Evolutionary conservation across 2,113 vertebrate species (phyloP).

Genomic region (Ptyas mucosa): DNA sequence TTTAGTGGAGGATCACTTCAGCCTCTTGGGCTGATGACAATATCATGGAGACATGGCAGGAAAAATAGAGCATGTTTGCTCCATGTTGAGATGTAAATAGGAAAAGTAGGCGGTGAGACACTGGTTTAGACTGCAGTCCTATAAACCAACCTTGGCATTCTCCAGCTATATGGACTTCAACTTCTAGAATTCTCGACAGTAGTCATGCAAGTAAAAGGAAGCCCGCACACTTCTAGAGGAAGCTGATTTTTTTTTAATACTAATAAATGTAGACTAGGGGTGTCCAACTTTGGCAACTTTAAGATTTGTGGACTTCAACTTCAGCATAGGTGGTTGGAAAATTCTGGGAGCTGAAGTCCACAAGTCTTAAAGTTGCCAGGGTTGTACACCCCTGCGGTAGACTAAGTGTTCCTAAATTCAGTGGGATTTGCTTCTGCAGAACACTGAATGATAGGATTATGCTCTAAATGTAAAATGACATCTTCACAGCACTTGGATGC

Average conservation of each 20-base stretch:
- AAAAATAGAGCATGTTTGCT: neutral
- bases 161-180: neutral
- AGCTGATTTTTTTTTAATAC: neutral
- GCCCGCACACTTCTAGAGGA: neutral
- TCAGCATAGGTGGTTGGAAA: neutral
- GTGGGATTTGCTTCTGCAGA: neutral
- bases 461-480: neutral
- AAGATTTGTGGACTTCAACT: neutral
- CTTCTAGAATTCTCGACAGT: neutral
- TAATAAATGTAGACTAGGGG: neutral
- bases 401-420: neutral
- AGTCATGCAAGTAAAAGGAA: neutral
- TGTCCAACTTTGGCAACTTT: neutral
- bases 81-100: neutral
- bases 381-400: neutral
- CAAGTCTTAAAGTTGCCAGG: neutral
- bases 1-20: neutral
- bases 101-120: neutral
- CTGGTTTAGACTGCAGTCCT: neutral
- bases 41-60: neutral
- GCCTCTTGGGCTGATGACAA: neutral
- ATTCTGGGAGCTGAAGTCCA: neutral
- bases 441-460: neutral
- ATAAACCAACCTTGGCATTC: neutral
- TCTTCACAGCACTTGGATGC: neutral